Evolutionary conservation across 2,888 invertebrate species (phyloP), one percentile per base, ranked within the genome.

Genomic region (Leptinotarsa rubiginosa): DNA sequence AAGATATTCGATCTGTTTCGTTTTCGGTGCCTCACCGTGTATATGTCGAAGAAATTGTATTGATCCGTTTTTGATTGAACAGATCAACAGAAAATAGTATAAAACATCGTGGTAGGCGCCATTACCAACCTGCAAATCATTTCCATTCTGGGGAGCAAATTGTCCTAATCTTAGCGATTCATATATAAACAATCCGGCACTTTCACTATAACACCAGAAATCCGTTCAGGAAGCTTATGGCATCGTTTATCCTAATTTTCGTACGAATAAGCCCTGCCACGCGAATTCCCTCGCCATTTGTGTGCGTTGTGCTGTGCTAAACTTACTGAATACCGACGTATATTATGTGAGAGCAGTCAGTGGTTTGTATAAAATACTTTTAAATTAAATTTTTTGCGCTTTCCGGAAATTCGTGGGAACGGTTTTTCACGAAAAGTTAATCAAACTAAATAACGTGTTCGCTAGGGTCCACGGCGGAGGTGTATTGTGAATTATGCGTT

Each of bases 261-360:
- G 20, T 22, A 16, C 56, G 15, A 22, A 56, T 22, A 56, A 56
- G 56, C 22, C 25, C 56, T 22, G 56, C 56, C 56, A 56, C 56
- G 56, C 56, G 56, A 56, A 18, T 22, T 56, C 56, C 56, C 22
- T 56, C 22, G 25, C 56, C 22, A 56, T 56, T 56, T 56, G 56
- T 22, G 22, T 22, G 25, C 22, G 13, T 22, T 15, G 18, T 3
- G 20, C 20, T 22, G 22, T 56, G 20, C 15, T 22, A 15, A 56
- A 56, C 22, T 56, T 22, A 13, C 22, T 56, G 56, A 56, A 56
- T 20, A 22, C 22, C 22, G 56, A 18, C 16, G 56, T 20, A 56
- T 56, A 56, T 56, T 56, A 22, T 22, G 22, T 13, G 22, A 22
- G 22, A 56, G 20, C 56, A 56, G 22, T 20, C 22, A 56, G 13